A percentile compares a stretch with the other conserved stretches of the same genome.
Conservation (phyloP, 2,888 invertebrate genomes). For the Clostera curtula region DNA sequence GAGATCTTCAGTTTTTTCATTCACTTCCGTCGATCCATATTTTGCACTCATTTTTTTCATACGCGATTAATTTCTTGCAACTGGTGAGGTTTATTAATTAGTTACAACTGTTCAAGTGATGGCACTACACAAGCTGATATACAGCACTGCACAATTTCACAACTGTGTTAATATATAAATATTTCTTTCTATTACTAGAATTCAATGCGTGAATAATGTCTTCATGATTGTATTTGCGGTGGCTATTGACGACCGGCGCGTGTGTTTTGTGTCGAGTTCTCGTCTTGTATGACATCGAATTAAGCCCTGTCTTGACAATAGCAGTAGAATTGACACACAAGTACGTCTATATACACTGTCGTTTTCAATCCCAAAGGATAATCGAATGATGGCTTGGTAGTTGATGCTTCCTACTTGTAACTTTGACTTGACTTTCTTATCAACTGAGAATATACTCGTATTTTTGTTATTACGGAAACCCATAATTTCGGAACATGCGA, state of each 20-base stretch:
- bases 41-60: conserved; percentile 49
- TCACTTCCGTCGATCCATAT: conserved; percentile 54
- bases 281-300: conserved; percentile 46
- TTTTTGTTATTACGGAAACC: too few relatives aligned
- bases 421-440: too few relatives aligned
- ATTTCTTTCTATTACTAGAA: conserved; percentile 13
- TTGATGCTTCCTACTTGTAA: background rate
- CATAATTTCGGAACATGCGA: too few relatives aligned
- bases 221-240: conserved; percentile 16
- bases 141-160: conserved; percentile 18
- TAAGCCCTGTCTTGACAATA: conserved; percentile 25
- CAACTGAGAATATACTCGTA: too few relatives aligned
- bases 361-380: conserved; percentile 9
- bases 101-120: conserved; percentile 7
- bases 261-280: conserved; percentile 46
- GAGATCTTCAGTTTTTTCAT: conserved; percentile 35
- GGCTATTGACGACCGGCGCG: conserved; percentile 34
- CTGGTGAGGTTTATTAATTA: too few relatives aligned
- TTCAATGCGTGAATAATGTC: conserved; percentile 12
- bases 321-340: conserved; percentile 11
- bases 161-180: conserved; percentile 27
- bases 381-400: conserved; percentile 2
- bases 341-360: conserved; percentile 10
- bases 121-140: conserved; percentile 15
- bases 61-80: too few relatives aligned